Evolutionary conservation across 2,113 vertebrate species (phyloP).

Genomic region (Brienomyrus brachyistius): DNA sequence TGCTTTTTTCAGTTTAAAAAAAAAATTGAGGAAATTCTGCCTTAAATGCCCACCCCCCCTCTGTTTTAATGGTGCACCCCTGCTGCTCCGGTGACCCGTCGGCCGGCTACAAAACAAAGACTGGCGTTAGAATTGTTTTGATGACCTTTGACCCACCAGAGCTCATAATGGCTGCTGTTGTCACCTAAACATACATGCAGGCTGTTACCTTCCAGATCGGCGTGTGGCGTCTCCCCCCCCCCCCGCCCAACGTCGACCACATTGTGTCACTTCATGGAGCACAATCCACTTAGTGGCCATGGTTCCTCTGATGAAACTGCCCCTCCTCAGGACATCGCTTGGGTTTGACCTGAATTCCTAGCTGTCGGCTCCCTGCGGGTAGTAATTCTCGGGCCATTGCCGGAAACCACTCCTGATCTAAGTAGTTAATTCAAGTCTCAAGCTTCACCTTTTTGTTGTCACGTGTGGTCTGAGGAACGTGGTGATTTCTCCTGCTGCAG

Average conservation of each 20-base stretch:
- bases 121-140: slow-evolving; percentile 42
- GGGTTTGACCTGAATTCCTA: neutral
- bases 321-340: neutral
- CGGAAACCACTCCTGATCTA: neutral
- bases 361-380: neutral
- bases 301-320: neutral
- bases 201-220: slow-evolving; percentile 37
- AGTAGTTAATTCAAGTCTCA: neutral
- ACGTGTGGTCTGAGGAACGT: neutral
- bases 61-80: neutral
- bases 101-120: slow-evolving; percentile 3
- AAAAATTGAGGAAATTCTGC: neutral
- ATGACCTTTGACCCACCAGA: slow-evolving; percentile 26
- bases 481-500: neutral
- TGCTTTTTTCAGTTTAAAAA: neutral
- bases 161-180: neutral
- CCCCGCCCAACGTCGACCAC: neutral
- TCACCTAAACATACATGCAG: slow-evolving; percentile 45
- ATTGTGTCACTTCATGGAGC: neutral
- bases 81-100: neutral
- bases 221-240: slow-evolving; percentile 35
- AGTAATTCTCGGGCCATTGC: neutral
- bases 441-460: neutral
- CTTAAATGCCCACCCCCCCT: neutral
- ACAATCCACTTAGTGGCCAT: neutral